These are phyloP conservation scores for Haplochromis burtoni DNA, from an alignment of 2,113 vertebrate species.

Conservation along the genomic window DNA sequence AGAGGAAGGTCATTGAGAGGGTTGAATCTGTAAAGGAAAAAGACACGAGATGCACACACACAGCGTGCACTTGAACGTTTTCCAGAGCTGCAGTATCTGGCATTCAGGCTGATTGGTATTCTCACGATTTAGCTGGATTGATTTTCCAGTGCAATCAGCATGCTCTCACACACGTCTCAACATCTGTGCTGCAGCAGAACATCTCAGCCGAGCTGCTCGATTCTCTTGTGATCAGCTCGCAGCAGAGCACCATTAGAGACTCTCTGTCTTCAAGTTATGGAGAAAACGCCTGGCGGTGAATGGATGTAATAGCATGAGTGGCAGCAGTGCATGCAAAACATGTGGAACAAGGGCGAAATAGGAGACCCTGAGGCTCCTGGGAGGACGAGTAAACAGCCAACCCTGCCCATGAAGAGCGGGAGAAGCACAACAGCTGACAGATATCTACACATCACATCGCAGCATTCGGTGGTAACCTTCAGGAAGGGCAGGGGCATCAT, in stretches of 20 bases:
- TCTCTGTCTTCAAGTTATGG: background rate
- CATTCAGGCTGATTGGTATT: background rate
- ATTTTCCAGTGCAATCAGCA: background rate
- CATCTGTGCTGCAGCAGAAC: slow-evolving; percentile 3
- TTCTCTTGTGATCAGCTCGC: background rate
- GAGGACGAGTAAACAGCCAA: background rate
- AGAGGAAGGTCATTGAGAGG: slow-evolving; percentile 19
- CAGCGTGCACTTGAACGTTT: background rate
- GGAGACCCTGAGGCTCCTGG: background rate
- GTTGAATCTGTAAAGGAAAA: background rate
- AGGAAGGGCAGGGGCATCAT: background rate
- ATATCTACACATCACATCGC: background rate
- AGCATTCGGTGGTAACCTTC: background rate
- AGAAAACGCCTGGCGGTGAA: background rate
- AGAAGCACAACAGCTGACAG: background rate
- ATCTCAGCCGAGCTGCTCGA: background rate
- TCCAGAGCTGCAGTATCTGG: background rate
- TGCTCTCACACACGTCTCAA: background rate
- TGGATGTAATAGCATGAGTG: background rate
- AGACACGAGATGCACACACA: background rate
- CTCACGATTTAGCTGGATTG: background rate
- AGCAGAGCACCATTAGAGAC: background rate
- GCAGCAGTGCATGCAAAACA: background rate
- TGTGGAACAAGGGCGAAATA: background rate
- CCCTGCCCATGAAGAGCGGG: background rate